Evolutionary conservation across 2,888 invertebrate genomes (phyloP).

Genomic region (Elysia crispata): DNA sequence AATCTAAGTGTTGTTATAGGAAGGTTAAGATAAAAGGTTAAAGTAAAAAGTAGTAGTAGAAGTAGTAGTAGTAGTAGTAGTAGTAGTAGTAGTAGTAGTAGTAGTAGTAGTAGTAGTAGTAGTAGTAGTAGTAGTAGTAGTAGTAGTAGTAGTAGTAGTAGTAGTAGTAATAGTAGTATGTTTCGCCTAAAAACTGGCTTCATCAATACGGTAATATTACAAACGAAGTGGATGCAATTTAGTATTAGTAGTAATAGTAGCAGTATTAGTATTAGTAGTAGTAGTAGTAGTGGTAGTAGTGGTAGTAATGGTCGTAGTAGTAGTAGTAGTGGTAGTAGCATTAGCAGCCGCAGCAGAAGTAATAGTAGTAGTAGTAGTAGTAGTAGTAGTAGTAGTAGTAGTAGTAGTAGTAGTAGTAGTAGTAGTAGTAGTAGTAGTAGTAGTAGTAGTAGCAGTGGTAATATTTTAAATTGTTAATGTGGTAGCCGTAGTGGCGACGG

Average conservation of each 20-base stretch:
- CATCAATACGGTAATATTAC: too few species aligned
- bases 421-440: neutral
- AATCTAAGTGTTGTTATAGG: too few species aligned
- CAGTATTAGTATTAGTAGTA: neutral
- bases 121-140: constrained; percentile 9
- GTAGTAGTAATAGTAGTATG: too few species aligned
- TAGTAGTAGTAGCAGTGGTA: too few species aligned
- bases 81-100: constrained; percentile 9
- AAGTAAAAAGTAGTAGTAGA: neutral
- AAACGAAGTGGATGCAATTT: too few species aligned
- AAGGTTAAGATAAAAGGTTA: too few species aligned
- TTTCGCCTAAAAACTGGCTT: too few species aligned
- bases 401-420: constrained; percentile 13
- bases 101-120: constrained; percentile 1
- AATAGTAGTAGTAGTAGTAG: constrained; percentile 16
- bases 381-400: constrained; percentile 19
- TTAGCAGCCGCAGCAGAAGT: neutral
- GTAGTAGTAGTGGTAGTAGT: neutral
- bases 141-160: neutral
- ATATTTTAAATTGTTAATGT: too few species aligned
- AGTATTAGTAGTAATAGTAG: neutral
- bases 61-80: constrained; percentile 9
- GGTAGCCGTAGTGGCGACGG: too few species aligned
- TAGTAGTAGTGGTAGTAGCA: constrained; percentile 13
- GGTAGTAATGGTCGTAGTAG: constrained; percentile 3